Percentiles rank a stretch among this genome's conserved stretches.
phyloP scores from a whole-genome alignment of 2,113 vertebrate species.

The Paramisgurnus dabryanus region DNA sequence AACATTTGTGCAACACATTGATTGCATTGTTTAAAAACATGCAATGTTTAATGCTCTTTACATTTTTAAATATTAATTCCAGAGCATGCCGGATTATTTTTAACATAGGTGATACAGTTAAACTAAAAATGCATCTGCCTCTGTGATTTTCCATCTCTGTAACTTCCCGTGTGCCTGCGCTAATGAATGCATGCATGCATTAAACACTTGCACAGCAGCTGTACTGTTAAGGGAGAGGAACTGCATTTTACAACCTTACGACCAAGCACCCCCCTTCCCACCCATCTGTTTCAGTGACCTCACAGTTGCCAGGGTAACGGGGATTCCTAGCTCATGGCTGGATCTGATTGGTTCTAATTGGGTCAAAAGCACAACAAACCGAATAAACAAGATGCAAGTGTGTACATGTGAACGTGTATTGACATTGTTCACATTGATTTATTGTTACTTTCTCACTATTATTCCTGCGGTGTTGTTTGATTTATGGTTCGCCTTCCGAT shows the following conservation, averaged over 20 bases:
- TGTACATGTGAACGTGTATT: background rate
- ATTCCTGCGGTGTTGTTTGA: background rate
- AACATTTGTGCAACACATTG: too few species aligned
- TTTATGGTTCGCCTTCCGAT: background rate
- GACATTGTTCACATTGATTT: background rate
- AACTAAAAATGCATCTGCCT: constrained; percentile 20
- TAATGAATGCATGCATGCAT: constrained; percentile 41
- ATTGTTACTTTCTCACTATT: background rate
- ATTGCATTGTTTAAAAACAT: constrained; percentile 11
- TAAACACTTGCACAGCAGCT: constrained; percentile 38
- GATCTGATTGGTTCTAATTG: constrained; percentile 41
- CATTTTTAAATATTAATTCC: background rate
- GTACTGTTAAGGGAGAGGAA: constrained; percentile 39
- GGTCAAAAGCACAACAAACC: constrained; percentile 30
- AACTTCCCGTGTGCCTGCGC: constrained; percentile 24
- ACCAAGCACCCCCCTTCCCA: background rate
- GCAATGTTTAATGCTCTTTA: constrained; percentile 7
- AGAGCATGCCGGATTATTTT: constrained; percentile 13
- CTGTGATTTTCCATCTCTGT: background rate
- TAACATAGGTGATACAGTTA: background rate
- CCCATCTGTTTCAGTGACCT: constrained; percentile 39
- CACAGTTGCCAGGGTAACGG: constrained; percentile 49
- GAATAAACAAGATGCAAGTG: constrained; percentile 23
- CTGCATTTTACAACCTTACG: constrained; percentile 26
- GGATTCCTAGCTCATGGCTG: constrained; percentile 39